A percentile compares a stretch with the other conserved stretches of the same genome.
Conservation (phyloP, 1,140 invertebrate species). For the Eumeta japonica region DNA sequence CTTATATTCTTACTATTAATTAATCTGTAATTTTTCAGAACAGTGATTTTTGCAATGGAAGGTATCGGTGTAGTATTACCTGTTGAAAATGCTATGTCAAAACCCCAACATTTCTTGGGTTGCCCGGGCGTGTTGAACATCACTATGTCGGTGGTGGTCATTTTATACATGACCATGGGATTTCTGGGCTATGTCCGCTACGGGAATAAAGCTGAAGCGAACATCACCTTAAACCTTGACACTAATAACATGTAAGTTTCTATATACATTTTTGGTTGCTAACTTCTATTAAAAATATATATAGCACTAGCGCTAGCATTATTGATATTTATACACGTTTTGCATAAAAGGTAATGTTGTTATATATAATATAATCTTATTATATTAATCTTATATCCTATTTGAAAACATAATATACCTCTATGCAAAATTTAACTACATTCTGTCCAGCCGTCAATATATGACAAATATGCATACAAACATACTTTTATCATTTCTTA, state of each 20-base stretch:
- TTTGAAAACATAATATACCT: no score
- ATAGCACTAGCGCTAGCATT: no score
- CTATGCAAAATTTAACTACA: no score
- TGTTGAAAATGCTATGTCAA: conserved; percentile 84
- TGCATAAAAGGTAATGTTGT: no score
- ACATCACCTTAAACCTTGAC: conserved; percentile 73
- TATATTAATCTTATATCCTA: no score
- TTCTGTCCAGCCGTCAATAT: no score
- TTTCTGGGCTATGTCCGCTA: conserved; percentile 83
- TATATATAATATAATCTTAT: no score
- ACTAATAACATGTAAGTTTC: conserved; percentile 61
- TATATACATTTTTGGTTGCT: no score
- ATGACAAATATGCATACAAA: no score
- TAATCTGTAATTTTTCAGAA: conserved; percentile 64
- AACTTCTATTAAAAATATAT: no score
- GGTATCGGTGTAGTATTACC: conserved; percentile 84
- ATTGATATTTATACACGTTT: no score
- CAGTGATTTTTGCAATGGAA: conserved; percentile 81
- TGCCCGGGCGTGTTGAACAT: conserved; percentile 81
- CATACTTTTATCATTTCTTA: no score
- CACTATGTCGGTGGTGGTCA: conserved; percentile 76
- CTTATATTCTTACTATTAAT: conserved; percentile 76
- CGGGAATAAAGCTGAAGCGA: conserved; percentile 65
- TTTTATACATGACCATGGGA: conserved; percentile 75
- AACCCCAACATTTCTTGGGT: conserved; percentile 76